Conservation (phyloP, 2,888 invertebrate genomes). For the Mesoligia furuncula region DNA sequence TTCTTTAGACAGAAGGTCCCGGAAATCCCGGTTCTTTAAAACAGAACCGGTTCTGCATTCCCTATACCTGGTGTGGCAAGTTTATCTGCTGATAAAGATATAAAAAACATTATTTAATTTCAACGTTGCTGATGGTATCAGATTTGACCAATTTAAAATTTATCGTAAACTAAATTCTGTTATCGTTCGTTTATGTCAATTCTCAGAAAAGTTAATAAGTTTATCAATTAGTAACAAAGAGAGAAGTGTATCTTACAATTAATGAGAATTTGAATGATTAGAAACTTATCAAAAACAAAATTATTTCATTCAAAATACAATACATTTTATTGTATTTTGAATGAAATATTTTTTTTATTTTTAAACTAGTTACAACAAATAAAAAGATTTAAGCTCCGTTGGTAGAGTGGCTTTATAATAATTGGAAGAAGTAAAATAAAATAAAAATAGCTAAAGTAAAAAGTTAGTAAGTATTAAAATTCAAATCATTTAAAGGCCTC, state of each 20-base stretch:
- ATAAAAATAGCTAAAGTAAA: neutral
- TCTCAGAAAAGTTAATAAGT: conserved; percentile 49
- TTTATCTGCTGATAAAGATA: conserved; percentile 4
- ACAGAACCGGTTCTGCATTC: too few relatives aligned
- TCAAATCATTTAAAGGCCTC: conserved; percentile 25
- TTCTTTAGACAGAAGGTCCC: too few relatives aligned
- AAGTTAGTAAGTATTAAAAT: conserved; percentile 9
- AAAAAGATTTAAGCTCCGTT: neutral
- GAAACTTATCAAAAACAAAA: conserved; percentile 18
- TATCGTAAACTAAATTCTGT: conserved; percentile 34
- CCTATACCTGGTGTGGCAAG: too few relatives aligned
- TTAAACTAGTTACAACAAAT: neutral
- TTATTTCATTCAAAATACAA: too few relatives aligned
- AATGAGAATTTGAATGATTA: conserved; percentile 34
- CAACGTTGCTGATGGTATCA: conserved; percentile 7
- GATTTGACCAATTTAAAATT: conserved; percentile 26
- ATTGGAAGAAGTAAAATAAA: too few relatives aligned
- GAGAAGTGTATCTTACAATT: conserved; percentile 28
- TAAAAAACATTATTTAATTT: neutral
- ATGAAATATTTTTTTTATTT: neutral
- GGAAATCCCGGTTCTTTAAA: too few relatives aligned
- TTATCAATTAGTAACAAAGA: conserved; percentile 57
- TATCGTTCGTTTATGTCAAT: conserved; percentile 38
- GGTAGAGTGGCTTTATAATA: neutral
- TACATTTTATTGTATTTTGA: too few relatives aligned